Evolutionary conservation across 2,113 vertebrate species (phyloP).

Genomic region (Neolamprologus sp.): DNA sequence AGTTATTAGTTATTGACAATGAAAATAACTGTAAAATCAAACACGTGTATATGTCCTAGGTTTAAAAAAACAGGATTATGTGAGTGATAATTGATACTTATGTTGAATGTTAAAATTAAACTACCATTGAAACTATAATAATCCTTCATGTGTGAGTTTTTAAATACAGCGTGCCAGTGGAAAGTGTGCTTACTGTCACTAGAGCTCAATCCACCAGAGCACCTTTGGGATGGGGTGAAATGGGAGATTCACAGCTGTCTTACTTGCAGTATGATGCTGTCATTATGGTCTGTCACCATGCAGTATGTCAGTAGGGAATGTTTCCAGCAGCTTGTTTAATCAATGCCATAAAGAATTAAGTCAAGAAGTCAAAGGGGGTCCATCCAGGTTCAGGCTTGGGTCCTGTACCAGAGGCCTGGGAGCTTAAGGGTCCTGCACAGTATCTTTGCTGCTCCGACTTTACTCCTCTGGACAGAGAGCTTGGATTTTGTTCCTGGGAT

Average conservation of each 20-base stretch:
- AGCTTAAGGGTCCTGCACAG: background rate
- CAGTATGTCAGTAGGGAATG: background rate
- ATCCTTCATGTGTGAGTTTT: background rate
- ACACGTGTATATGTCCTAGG: slow-evolving; percentile 14
- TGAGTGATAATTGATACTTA: slow-evolving; percentile 63
- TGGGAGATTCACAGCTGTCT: background rate
- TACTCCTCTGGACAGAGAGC: accelerated
- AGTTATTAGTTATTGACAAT: slow-evolving; percentile 14
- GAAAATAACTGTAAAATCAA: slow-evolving; percentile 17
- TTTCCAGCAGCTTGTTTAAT: background rate
- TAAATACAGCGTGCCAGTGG: background rate
- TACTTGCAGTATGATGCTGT: background rate
- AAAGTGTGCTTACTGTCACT: background rate
- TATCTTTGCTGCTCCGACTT: background rate
- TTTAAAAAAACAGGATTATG: slow-evolving; percentile 50
- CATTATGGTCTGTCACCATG: background rate
- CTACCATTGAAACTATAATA: slow-evolving; percentile 56
- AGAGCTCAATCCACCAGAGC: background rate
- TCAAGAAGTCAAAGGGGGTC: background rate
- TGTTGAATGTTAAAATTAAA: slow-evolving; percentile 77
- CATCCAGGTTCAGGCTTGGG: background rate
- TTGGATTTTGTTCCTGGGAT: accelerated
- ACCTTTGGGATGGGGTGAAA: background rate
- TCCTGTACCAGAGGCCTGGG: background rate
- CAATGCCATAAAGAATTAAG: background rate